Base-by-base conservation (phyloP, 2,113 vertebrate species). In the Axis porcinus region DNA sequence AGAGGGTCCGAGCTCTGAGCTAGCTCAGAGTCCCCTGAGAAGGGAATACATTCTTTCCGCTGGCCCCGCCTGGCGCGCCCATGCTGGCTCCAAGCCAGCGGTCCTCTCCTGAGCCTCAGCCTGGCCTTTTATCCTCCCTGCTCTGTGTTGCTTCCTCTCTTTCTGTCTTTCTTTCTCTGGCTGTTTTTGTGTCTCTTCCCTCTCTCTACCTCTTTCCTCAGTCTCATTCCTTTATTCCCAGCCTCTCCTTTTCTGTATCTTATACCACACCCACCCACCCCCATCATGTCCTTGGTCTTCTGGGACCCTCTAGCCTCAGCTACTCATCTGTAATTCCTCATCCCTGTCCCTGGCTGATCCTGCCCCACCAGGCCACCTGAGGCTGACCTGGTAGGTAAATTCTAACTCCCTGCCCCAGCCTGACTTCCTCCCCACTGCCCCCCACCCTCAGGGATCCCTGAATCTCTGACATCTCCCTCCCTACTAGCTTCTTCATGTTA, bases 21-120 rank as follows among this genome's bases (percentile, higher is more conserved):
- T 79, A 21, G 84, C 74, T 62, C 89, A 17, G 64, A 74, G 28
- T n/a, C 54, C 64, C 64, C 70, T 17, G 87, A 81, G 90, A 79
- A 95, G 86, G 79, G 25, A 30, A 27, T 16, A 81, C 83, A 64
- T 95, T 96, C 96, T 91, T 96, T 88, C 95, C 52, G 5, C 21
- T 45, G 86, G 52, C 43, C 19, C 60, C 83, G 60, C 79, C 88
- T 4, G 43, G 78, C 87, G 55, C 84, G 33, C 93, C 95, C 30
- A 10, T 12, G 60, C 28, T 67, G 7, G 4, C 81, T 58, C 55
- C 16, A 2, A 47, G 60, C 50, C 81, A 64, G 74, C 88, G 16
- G 57, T 28, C 36, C 25, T 47, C 14, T 74, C 82, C 45, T 21
- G 57, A 62, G 84, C 85, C 36, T 67, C 40, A 14, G 21, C 60